Evolutionary conservation across 2,888 invertebrate genomes (phyloP).

Genomic region (Drosophila anomelani): DNA sequence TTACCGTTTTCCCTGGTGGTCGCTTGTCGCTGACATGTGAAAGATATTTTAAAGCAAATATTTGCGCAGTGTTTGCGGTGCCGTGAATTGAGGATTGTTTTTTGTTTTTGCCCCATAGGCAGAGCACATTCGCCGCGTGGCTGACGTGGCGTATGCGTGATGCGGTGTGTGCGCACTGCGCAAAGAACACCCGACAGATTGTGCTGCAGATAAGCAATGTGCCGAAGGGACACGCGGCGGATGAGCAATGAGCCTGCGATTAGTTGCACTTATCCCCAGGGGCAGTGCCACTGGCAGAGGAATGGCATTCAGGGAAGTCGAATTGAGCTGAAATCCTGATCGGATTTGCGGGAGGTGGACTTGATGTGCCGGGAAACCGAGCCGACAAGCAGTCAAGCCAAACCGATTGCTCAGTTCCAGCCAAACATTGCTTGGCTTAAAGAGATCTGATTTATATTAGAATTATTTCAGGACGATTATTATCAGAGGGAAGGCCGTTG

Average conservation of each 20-base stretch:
- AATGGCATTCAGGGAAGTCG: slow-evolving; percentile 20
- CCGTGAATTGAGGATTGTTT: slow-evolving; percentile 40
- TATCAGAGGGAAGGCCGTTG: too few relatives aligned
- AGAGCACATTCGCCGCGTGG: slow-evolving; percentile 19
- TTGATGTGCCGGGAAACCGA: slow-evolving; percentile 26
- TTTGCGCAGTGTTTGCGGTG: slow-evolving; percentile 53
- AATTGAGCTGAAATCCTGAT: slow-evolving; percentile 39
- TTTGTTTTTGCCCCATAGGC: slow-evolving; percentile 37
- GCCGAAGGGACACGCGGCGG: slow-evolving; percentile 29
- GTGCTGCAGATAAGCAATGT: slow-evolving; percentile 41
- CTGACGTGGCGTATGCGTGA: slow-evolving; percentile 55
- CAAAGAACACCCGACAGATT: slow-evolving; percentile 24
- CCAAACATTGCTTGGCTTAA: neutral
- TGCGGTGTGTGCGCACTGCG: slow-evolving; percentile 20
- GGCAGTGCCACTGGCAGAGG: slow-evolving; percentile 20
- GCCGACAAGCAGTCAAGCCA: slow-evolving; percentile 2
- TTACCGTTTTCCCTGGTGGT: slow-evolving; percentile 39
- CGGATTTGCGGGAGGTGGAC: slow-evolving; percentile 37
- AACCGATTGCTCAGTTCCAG: neutral
- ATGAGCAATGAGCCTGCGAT: slow-evolving; percentile 55
- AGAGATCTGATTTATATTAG: neutral
- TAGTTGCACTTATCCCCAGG: slow-evolving; percentile 44
- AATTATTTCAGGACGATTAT: neutral
- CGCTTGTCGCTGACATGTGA: slow-evolving; percentile 57
- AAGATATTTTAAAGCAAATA: slow-evolving; percentile 62